Evolutionary conservation across 2,113 vertebrate species (phyloP).

Genomic region (Passer montanus): DNA sequence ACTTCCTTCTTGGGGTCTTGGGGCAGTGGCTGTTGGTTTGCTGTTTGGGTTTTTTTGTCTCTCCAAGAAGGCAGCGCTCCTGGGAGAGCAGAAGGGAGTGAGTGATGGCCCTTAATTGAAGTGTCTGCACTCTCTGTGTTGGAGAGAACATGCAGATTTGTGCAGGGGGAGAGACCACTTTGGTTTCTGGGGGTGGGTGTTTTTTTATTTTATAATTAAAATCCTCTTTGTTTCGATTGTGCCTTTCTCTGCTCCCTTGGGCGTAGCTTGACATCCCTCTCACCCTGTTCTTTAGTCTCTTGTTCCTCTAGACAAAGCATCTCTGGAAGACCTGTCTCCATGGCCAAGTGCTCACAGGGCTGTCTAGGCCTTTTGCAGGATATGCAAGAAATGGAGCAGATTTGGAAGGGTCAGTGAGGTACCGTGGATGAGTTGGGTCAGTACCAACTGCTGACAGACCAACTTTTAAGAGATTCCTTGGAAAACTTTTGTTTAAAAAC

Average conservation of each 20-base stretch:
- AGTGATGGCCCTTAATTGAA: not conserved
- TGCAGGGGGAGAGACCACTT: not conserved
- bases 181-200: not conserved
- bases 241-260: not conserved
- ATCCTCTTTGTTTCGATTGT: not conserved
- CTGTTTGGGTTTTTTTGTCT: not conserved
- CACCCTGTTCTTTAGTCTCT: not conserved
- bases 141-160: not conserved
- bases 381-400: not conserved
- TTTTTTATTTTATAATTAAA: slow-evolving; percentile 50
- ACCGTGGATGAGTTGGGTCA: not conserved
- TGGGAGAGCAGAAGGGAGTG: not conserved
- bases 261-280: not conserved
- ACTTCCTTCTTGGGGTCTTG: not conserved
- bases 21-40: not conserved
- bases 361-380: not conserved
- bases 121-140: not conserved
- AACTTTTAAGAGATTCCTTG: not conserved
- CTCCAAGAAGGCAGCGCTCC: not conserved
- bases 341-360: not conserved
- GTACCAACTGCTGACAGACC: not conserved
- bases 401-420: not conserved
- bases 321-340: not conserved
- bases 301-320: not conserved
- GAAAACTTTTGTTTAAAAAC: not conserved